A percentile compares a stretch with the other conserved stretches of the same genome.
phyloP scores from a whole-genome alignment of 2,888 invertebrate genomes.

The Pachycephus smyrnensis region DNA sequence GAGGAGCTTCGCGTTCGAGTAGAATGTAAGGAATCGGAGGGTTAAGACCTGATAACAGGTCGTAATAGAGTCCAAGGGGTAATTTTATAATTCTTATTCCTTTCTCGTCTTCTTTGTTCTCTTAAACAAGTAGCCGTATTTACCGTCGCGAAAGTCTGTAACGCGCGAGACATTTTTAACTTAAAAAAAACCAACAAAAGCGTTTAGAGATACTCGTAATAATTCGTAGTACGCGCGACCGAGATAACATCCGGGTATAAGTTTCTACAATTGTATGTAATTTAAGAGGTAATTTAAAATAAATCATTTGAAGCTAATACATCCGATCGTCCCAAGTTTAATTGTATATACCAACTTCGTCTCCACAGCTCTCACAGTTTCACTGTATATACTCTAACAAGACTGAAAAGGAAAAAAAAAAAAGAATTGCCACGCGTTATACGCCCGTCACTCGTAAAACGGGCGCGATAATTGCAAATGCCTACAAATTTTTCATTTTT shows the following conservation, averaged over 20 bases:
- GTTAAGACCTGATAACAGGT: too few species aligned
- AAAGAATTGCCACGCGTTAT: too few species aligned
- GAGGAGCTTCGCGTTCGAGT: too few species aligned
- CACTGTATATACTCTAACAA: constrained; percentile 4
- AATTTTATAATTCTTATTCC: too few species aligned
- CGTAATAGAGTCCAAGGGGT: too few species aligned
- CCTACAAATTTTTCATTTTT: neutral
- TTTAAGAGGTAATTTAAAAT: constrained; percentile 38
- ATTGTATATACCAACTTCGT: constrained; percentile 17
- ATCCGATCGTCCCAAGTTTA: constrained; percentile 22
- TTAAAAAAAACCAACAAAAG: neutral
- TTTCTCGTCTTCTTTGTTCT: too few species aligned
- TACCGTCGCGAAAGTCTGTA: neutral
- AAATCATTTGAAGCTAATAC: constrained; percentile 40
- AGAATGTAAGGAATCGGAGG: too few species aligned
- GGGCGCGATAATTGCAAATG: constrained; percentile 18
- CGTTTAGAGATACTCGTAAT: neutral
- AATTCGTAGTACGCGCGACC: neutral
- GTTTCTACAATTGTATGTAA: constrained; percentile 55
- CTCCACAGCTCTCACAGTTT: constrained; percentile 7
- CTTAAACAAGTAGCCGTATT: too few species aligned
- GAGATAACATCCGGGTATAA: constrained; percentile 29
- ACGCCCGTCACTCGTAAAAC: too few species aligned
- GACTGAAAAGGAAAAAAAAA: too few species aligned
- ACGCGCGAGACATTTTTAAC: neutral